Percentiles rank a stretch among this genome's conserved stretches.
Evolutionary conservation across 2,888 invertebrate species (phyloP).

Genomic region (Abscondita cerata): DNA sequence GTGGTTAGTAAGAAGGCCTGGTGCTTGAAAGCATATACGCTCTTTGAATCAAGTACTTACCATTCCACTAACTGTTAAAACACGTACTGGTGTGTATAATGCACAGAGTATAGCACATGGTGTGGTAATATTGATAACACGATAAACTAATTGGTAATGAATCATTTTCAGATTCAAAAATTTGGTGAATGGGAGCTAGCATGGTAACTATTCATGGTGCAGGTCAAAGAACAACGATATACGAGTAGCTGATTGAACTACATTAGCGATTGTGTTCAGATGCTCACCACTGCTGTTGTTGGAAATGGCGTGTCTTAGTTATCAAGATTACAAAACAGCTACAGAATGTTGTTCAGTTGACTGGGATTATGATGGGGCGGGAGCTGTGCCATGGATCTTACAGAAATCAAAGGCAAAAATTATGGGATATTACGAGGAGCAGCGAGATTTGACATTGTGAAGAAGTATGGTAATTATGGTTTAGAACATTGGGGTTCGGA

Average conservation of each 20-base stretch:
- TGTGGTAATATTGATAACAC: too few relatives aligned
- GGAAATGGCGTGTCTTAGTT: constrained; percentile 95
- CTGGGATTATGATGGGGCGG: constrained; percentile 94
- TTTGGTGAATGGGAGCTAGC: constrained; percentile 83
- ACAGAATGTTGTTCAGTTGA: constrained; percentile 63
- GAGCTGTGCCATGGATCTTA: constrained; percentile 98
- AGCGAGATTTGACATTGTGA: constrained; percentile 90
- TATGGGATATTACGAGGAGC: constrained; percentile 89
- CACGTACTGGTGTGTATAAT: constrained; percentile 89
- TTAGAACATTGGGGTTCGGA: constrained; percentile 99
- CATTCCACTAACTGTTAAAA: constrained; percentile 92
- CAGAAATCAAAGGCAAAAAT: constrained; percentile 90
- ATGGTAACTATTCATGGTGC: constrained; percentile 93
- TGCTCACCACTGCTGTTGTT: constrained; percentile 80
- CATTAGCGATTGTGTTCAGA: constrained; percentile 83
- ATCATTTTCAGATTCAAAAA: constrained; percentile 68
- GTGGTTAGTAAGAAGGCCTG: constrained; percentile 76
- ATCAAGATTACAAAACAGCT: constrained; percentile 76
- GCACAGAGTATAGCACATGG: constrained; percentile 89
- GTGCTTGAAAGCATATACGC: constrained; percentile 76
- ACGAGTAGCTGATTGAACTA: constrained; percentile 96
- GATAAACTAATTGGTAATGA: too few relatives aligned
- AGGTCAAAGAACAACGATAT: constrained; percentile 95
- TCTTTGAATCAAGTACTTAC: constrained; percentile 73
- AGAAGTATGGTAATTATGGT: constrained; percentile 89